Evolutionary conservation across 2,113 vertebrate genomes (phyloP).

Genomic region (Gymnarchus niloticus): DNA sequence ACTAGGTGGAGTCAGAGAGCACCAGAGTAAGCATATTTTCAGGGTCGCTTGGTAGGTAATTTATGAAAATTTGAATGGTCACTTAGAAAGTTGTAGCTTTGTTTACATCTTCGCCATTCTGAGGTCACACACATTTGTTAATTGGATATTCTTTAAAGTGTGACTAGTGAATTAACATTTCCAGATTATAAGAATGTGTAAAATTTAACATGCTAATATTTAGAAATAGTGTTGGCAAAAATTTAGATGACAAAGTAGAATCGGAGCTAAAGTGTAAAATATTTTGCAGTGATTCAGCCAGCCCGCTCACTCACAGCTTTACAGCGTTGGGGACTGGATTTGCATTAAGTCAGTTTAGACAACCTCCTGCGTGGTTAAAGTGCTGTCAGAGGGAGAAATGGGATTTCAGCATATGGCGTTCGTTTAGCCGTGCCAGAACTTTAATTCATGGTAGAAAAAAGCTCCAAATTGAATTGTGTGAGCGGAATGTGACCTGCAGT

Average conservation of each 20-base stretch:
- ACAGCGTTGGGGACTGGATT: constrained; percentile 34
- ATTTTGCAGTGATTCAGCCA: constrained; percentile 32
- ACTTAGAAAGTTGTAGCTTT: neutral
- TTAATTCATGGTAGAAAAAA: constrained; percentile 24
- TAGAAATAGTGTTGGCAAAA: neutral
- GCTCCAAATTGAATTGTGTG: constrained; percentile 51
- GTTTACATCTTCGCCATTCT: neutral
- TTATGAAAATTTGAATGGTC: neutral
- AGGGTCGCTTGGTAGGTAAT: neutral
- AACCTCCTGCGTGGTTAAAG: constrained; percentile 41
- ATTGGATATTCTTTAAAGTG: neutral
- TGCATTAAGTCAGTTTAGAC: constrained; percentile 48
- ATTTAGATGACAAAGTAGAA: neutral
- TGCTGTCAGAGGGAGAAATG: constrained; percentile 48
- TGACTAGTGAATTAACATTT: neutral
- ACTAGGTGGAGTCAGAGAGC: constrained; percentile 13
- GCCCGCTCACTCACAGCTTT: constrained; percentile 29
- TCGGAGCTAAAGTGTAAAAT: constrained; percentile 14
- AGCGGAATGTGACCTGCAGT: constrained; percentile 46
- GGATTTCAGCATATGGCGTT: constrained; percentile 55
- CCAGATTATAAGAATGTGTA: neutral
- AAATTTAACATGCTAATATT: neutral
- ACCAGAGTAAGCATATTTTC: neutral
- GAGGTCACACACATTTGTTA: neutral
- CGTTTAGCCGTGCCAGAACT: constrained; percentile 50